A percentile compares a stretch with the other conserved stretches of the same genome.
phyloP scores from a whole-genome alignment of 64 coral and sea anemone genomes.

The Dendrophyllia cribrosa region DNA sequence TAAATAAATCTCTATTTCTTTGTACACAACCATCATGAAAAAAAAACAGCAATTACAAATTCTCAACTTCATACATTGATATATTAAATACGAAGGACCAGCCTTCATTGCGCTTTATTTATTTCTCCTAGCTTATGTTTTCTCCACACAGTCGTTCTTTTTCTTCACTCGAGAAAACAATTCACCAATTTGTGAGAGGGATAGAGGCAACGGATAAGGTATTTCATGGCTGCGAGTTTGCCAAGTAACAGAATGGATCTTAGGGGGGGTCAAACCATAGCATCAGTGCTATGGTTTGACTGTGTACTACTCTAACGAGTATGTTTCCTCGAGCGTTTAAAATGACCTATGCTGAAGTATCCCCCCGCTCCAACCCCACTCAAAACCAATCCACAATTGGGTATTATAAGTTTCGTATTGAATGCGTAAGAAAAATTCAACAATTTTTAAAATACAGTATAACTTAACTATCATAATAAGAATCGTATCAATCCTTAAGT shows the following conservation, averaged over 20 bases:
- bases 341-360: neutral
- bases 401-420: slow-evolving; percentile 2
- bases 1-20: neutral
- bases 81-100: neutral
- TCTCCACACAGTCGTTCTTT: neutral
- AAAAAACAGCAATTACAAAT: slow-evolving; percentile 9
- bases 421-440: neutral
- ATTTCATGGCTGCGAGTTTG: neutral
- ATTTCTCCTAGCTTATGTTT: neutral
- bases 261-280: too few species aligned
- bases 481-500: neutral
- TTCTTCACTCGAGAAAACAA: neutral
- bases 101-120: neutral
- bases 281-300: neutral
- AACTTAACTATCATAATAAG: neutral
- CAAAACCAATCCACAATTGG: neutral
- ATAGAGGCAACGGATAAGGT: neutral
- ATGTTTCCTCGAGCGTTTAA: neutral
- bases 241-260: neutral
- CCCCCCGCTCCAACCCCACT: neutral
- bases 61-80: neutral
- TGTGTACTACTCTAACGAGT: neutral
- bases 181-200: too few species aligned
- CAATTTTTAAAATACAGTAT: neutral
- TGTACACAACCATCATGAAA: neutral